phyloP scores from a whole-genome alignment of 2,888 invertebrate species.

The Eupithecia vulgata region DNA sequence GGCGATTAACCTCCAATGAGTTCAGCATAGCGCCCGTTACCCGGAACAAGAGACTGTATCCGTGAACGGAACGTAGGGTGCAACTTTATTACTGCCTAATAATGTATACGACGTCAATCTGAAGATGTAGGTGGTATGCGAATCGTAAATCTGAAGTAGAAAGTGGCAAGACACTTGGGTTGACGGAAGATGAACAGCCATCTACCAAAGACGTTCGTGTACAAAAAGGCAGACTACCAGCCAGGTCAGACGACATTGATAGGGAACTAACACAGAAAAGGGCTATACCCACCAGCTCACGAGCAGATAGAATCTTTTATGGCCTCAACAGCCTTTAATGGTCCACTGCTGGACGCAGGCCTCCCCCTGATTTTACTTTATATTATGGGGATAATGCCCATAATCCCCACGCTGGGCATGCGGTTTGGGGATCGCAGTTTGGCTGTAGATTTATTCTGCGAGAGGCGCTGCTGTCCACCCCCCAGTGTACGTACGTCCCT shows the following conservation, averaged over 20 bases:
- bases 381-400: too few relatives aligned
- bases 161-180: background rate
- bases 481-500: too few relatives aligned
- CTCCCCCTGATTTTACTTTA: too few relatives aligned
- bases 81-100: background rate
- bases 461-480: too few relatives aligned
- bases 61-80: conserved; percentile 12
- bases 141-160: background rate
- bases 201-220: background rate
- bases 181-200: background rate
- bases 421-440: too few relatives aligned
- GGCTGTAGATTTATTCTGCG: too few relatives aligned
- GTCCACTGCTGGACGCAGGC: too few relatives aligned
- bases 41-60: conserved; percentile 38
- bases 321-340: too few relatives aligned
- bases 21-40: conserved; percentile 42
- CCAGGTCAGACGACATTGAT: background rate
- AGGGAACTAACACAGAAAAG: too few relatives aligned
- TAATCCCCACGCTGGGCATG: too few relatives aligned
- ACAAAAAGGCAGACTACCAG: background rate
- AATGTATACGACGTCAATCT: background rate
- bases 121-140: background rate
- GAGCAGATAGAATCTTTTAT: background rate
- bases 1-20: conserved; percentile 44
- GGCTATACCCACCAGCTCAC: background rate